Evolutionary conservation across 35 echinoderm and acorn worm genomes (phyloP).

Genomic region (Strongylocentrotus purpuratus): DNA sequence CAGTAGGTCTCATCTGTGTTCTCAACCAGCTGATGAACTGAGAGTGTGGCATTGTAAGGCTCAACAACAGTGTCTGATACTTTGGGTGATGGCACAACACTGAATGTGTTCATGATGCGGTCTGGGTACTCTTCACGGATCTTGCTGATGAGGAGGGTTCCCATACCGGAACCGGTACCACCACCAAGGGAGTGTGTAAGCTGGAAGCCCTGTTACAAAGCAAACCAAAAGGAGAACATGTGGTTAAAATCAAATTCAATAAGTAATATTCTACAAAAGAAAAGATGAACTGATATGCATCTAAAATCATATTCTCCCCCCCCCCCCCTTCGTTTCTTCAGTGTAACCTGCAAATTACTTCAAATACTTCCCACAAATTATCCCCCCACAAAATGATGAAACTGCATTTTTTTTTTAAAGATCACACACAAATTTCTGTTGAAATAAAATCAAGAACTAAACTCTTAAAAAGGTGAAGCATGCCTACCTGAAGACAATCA

Average conservation of each 20-base stretch:
- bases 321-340: too few species aligned
- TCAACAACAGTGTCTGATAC: conserved; percentile 99
- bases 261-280: neutral
- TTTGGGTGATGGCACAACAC: conserved; percentile 98
- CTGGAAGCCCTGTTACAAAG: conserved; percentile 74
- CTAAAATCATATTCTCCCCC: too few species aligned
- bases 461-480: neutral
- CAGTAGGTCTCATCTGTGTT: conserved; percentile 90
- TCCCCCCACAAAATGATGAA: neutral
- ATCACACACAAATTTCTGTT: too few species aligned
- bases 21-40: conserved; percentile 91
- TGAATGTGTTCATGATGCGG: conserved; percentile 99
- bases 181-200: conserved; percentile 96
- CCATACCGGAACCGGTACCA: conserved; percentile 98
- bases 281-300: too few species aligned
- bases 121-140: conserved; percentile 99
- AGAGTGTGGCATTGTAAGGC: conserved; percentile 97
- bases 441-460: too few species aligned
- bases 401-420: neutral
- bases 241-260: too few species aligned
- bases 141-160: conserved; percentile 97
- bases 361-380: conserved; percentile 61
- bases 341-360: too few species aligned
- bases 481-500: conserved; percentile 90
- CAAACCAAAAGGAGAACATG: neutral